Evolutionary conservation across 1,140 invertebrate species (phyloP).

Genomic region (Liolophura sinensis): DNA sequence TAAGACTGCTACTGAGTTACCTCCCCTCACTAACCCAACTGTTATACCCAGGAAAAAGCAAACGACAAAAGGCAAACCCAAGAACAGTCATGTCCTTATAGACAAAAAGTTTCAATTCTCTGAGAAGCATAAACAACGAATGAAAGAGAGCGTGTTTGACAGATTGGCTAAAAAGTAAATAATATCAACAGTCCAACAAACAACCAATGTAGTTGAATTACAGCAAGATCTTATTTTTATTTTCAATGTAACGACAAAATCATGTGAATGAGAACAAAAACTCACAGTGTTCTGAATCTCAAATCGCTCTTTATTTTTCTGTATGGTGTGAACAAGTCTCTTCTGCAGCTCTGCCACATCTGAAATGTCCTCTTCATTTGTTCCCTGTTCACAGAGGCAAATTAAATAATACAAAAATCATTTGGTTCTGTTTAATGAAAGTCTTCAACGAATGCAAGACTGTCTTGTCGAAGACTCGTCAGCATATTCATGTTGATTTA

Average conservation of each 20-base stretch:
- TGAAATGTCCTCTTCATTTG: conserved; percentile 34
- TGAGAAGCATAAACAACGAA: conserved; percentile 23
- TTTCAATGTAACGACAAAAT: conserved; percentile 16
- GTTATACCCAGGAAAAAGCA: too few relatives aligned
- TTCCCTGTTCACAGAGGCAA: conserved; percentile 15
- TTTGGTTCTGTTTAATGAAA: not conserved
- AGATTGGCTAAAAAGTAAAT: conserved; percentile 24
- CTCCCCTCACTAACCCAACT: too few relatives aligned
- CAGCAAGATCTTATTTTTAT: not conserved
- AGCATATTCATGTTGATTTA: too few relatives aligned
- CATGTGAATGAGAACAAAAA: conserved; percentile 16
- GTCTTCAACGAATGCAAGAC: not conserved
- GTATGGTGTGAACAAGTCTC: conserved; percentile 34
- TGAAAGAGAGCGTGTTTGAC: conserved; percentile 30
- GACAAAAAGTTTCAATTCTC: conserved; percentile 16
- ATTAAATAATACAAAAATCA: not conserved
- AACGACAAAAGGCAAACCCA: not conserved
- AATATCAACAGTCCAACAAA: not conserved
- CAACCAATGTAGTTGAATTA: not conserved
- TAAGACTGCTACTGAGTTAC: not conserved
- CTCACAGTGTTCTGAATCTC: conserved; percentile 11
- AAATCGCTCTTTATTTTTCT: conserved; percentile 38
- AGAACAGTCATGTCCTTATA: not conserved
- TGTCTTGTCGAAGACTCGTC: not conserved
- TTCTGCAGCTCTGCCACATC: conserved; percentile 36